phyloP scores from a whole-genome alignment of 30 jellyfish, hydroid and myxozoan genomes.

The Sanderia malayensis region DNA sequence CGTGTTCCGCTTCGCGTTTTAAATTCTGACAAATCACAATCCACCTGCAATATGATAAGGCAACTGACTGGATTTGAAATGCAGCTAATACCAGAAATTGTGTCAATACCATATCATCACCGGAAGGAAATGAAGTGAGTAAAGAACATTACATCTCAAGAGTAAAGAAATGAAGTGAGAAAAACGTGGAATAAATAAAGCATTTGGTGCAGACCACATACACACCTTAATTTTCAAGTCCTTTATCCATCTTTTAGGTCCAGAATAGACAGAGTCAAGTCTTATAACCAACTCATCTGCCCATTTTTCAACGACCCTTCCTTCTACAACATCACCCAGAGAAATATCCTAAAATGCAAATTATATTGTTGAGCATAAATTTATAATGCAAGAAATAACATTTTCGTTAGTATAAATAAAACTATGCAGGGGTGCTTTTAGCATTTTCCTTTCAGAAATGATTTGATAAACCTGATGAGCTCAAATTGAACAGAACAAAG shows the following conservation, averaged over 20 bases:
- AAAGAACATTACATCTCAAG: neutral
- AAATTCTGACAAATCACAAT: conserved; percentile 50
- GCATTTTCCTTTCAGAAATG: neutral
- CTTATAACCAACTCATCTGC: conserved; percentile 37
- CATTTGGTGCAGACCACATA: neutral
- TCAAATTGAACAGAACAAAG: neutral
- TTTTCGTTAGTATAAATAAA: neutral
- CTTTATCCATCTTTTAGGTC: conserved; percentile 66
- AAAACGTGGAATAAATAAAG: neutral
- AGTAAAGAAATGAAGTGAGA: neutral
- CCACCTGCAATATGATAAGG: conserved; percentile 45
- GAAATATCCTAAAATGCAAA: conserved; percentile 15
- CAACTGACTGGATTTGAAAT: too few relatives aligned
- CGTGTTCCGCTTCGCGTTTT: conserved; percentile 47
- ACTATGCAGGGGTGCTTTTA: neutral
- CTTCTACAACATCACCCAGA: conserved; percentile 48
- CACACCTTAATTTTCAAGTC: conserved; percentile 61
- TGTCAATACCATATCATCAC: neutral
- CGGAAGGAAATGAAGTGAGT: neutral
- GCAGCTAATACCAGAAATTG: neutral
- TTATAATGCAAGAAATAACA: neutral
- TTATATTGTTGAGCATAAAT: neutral
- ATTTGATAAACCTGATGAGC: neutral
- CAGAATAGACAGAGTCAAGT: conserved; percentile 40
- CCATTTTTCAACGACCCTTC: conserved; percentile 52